A percentile compares a stretch with the other conserved stretches of the same genome.
These are phyloP conservation scores for Silurus meridionalis DNA, from an alignment of 2,113 vertebrate species.

Conservation along the genomic window DNA sequence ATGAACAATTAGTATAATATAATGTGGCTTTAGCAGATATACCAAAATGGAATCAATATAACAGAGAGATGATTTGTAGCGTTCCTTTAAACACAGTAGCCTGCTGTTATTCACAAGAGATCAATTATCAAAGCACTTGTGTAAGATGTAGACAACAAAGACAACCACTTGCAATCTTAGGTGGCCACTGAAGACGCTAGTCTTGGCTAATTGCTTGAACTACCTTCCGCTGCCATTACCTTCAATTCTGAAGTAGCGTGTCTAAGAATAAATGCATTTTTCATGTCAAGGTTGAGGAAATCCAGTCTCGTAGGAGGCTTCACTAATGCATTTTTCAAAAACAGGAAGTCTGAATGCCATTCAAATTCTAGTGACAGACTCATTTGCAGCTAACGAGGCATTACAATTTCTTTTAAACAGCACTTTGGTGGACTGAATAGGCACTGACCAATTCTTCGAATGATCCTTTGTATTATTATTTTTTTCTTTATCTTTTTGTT, in stretches of 20 bases:
- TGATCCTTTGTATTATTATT: background rate
- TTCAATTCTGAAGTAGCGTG: constrained; percentile 23
- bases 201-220: constrained; percentile 26
- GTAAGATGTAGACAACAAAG: constrained; percentile 27
- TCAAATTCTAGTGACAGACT: constrained; percentile 31
- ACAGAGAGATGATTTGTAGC: background rate
- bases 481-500: background rate
- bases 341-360: constrained; percentile 16
- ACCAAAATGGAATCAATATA: background rate
- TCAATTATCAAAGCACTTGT: constrained; percentile 31
- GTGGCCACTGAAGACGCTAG: background rate
- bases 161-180: constrained; percentile 6
- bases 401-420: background rate
- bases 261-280: constrained; percentile 37
- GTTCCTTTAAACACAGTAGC: background rate
- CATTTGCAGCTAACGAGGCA: background rate
- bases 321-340: constrained; percentile 36
- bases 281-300: constrained; percentile 29
- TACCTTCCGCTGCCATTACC: constrained; percentile 16
- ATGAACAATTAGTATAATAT: background rate
- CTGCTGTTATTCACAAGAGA: constrained; percentile 27
- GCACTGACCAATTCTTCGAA: background rate
- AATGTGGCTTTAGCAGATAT: background rate
- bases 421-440: background rate
- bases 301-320: background rate